Evolutionary conservation across 2,797 vertebrate genomes (phyloP), one percentile per base, ranked within the genome.

Genomic region (Sciaenops ocellatus): DNA sequence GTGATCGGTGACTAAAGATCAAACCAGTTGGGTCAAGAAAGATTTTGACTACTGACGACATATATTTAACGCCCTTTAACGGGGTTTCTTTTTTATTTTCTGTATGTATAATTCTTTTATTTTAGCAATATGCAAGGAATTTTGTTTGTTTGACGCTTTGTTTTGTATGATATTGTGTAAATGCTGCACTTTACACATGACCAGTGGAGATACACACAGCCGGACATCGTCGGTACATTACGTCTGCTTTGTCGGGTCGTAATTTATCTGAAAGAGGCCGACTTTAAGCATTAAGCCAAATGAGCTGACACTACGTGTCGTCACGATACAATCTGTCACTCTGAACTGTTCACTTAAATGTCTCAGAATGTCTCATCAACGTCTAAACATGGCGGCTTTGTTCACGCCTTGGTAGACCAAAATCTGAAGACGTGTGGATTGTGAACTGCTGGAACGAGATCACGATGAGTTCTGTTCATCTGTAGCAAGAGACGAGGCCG

Each of bases 181-280:
- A 89, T 63, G 76, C 87, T 93, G 94, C 94, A 94, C 93, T 94
- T 94, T 94, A 93, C 90, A 90, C 85, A 86, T 82, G 74, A 87
- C 77, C 78, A 79, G 75, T 73, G 83, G 80, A 79, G 72, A 73
- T 79, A 69, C 79, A 87, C 78, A 26, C 76, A 76, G 72, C 54
- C 67, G 5, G 68, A 64, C 74, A 46, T 9, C 30, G 54, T 61
- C 71, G 26, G 60, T 22, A 30, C 42, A 16, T 42, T 22, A 13
- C 3, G 34, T 74, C 76, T 63, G 71, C 80, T 73, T 54, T 62
- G 82, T 71, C 74, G 44, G 60, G 56, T 69, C 67, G 60, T 59
- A 11, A 60, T 75, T 78, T 67, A 84, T 87, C 68, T 62, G 50
- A 50, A 68, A 80, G 57, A 69, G 61, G 63, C 62, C 5, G 79